A percentile compares a stretch with the other conserved stretches of the same genome.
These are phyloP conservation scores for Doryteuthis pealeii DNA, from an alignment of 1,140 invertebrate genomes.

Conservation along the genomic window DNA sequence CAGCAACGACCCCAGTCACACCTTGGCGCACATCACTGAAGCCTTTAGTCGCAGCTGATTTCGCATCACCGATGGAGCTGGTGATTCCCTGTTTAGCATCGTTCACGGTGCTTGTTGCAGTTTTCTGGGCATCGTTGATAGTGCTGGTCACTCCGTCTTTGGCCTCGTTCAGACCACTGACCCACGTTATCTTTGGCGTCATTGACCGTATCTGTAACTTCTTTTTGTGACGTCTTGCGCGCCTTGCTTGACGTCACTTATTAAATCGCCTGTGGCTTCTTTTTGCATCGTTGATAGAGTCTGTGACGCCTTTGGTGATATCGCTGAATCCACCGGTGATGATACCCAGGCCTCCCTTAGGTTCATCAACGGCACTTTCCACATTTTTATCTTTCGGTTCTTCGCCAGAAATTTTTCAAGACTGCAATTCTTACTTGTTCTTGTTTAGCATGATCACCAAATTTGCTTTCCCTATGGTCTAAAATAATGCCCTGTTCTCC, in stretches of 20 bases:
- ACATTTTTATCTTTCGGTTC: background rate
- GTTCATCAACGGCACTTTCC: background rate
- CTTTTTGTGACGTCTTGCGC: background rate
- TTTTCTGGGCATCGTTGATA: background rate
- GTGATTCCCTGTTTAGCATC: background rate
- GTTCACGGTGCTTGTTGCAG: background rate
- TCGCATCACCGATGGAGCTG: background rate
- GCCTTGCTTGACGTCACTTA: background rate
- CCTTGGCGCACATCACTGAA: background rate
- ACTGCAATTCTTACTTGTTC: conserved; percentile 39
- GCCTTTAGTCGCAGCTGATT: background rate
- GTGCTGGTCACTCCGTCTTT: background rate
- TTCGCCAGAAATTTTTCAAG: conserved; percentile 20
- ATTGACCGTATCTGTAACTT: background rate
- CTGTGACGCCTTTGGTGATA: background rate
- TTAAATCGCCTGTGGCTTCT: background rate
- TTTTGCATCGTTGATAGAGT: background rate
- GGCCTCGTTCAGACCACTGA: background rate
- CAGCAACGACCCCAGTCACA: background rate
- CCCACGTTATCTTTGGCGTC: background rate
- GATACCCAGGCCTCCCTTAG: background rate
- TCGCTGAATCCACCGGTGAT: background rate
- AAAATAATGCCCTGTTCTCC: conserved; percentile 55
- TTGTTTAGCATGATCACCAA: conserved; percentile 53
- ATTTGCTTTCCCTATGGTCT: conserved; percentile 58